Base-by-base conservation (phyloP, 1,140 invertebrate species). In the Heliconius hermathena region DNA sequence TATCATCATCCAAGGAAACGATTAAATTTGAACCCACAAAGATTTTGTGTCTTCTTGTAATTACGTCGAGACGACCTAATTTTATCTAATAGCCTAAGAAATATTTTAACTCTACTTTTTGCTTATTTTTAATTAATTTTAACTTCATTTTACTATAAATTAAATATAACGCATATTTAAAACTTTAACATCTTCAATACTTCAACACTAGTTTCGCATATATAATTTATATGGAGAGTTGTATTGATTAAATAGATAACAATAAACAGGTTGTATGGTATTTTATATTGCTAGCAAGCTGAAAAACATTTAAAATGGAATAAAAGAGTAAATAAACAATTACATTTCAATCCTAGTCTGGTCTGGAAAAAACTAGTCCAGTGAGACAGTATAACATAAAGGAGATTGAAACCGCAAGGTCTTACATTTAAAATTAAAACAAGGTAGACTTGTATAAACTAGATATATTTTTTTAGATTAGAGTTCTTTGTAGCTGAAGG, bases 361-460 rank as follows among this genome's bases (percentile, higher is more conserved):
- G 46, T 22, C 18, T 41, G 36, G 60, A 66, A 41, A 76, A 76
- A 76, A 76, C 74, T 71, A 76, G 74, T 76, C 22, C 36, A 76
- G 60, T 54, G 60, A 41, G 74, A 46, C 60, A 60, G 54, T 66
- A 49, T 76, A 71, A 66, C 74, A 60, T 33, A 76, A 54, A 76
- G 26, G 57, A 70, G 74, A 71, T 60, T 66, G 36, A 76, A 60
- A 60, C 38, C 22, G 71, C 74, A 76, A 79, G 78, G 73, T 54
- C 78, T 41, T 60, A 38, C 22, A 60, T 76, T 71, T 76, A 72
- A 79, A 79, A 79, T 74, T 76, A 79, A 79, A 75, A 79, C 78
- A 87, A 87, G 85, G 84, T 75, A 83, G 84, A 82, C 81, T 73
- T 81, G 84, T 80, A 82, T 79, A 57, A 80, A 81, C 74, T 79